A percentile compares a stretch with the other conserved stretches of the same genome.
Evolutionary conservation across 2,888 invertebrate genomes (phyloP).

Genomic region (Onthophagus sagittarius): DNA sequence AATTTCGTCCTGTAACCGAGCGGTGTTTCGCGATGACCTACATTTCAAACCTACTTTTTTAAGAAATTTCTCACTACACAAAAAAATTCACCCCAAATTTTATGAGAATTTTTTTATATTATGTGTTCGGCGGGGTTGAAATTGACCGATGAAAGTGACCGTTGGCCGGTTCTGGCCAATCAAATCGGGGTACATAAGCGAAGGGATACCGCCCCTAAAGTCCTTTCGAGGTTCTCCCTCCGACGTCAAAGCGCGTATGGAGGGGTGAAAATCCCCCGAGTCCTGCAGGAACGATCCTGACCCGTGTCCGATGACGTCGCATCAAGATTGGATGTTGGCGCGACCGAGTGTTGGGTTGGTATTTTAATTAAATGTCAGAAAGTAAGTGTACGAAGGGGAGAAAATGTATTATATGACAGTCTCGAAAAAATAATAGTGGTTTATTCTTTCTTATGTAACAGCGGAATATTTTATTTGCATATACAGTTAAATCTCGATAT

Average conservation of each 20-base stretch:
- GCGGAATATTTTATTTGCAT: too few relatives aligned
- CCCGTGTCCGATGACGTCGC: constrained; percentile 33
- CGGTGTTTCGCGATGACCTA: constrained; percentile 1
- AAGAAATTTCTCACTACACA: not conserved
- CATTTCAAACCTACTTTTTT: not conserved
- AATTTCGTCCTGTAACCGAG: constrained; percentile 34
- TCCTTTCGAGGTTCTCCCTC: constrained; percentile 30
- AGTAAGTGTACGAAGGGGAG: not conserved
- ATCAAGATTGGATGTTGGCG: constrained; percentile 15
- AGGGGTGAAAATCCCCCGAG: constrained; percentile 26
- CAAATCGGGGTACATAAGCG: constrained; percentile 25
- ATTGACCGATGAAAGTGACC: constrained; percentile 35
- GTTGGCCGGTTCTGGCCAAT: constrained; percentile 41
- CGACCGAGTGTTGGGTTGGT: constrained; percentile 6
- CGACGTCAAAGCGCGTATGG: not conserved
- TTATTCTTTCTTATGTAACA: too few relatives aligned
- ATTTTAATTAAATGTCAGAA: constrained; percentile 10
- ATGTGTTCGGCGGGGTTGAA: constrained; percentile 7
- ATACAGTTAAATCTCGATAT: too few relatives aligned
- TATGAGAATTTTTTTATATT: not conserved
- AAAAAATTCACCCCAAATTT: not conserved
- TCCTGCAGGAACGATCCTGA: constrained; percentile 29
- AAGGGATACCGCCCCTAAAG: constrained; percentile 35
- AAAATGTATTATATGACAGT: not conserved
- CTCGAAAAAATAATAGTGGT: too few relatives aligned